Conservation (phyloP, 2,888 invertebrate species). For the Stictocephala bisonia region DNA sequence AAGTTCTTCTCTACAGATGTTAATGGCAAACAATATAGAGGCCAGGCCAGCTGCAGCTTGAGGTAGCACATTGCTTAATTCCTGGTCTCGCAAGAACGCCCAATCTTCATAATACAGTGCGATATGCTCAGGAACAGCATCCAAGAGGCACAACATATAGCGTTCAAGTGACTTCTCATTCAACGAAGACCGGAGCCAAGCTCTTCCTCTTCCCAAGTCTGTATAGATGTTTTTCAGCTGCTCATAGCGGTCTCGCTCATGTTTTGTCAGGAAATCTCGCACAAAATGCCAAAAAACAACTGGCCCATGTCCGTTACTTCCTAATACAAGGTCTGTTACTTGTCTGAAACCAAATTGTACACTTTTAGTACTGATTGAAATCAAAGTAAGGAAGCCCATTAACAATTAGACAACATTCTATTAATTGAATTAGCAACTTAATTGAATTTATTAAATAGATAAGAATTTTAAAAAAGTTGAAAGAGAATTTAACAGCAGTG, state of each 20-base stretch:
- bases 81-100: conserved; percentile 85
- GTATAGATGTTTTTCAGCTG: conserved; percentile 74
- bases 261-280: conserved; percentile 82
- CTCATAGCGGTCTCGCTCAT: conserved; percentile 87
- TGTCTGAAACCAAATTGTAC: conserved; percentile 68
- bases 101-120: conserved; percentile 85
- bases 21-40: conserved; percentile 91
- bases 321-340: conserved; percentile 77
- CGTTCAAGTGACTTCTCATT: conserved; percentile 92
- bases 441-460: too few relatives aligned
- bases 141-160: conserved; percentile 80
- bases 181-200: conserved; percentile 89
- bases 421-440: not conserved
- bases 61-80: conserved; percentile 81
- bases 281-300: conserved; percentile 79
- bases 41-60: conserved; percentile 89
- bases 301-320: conserved; percentile 48
- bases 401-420: not conserved
- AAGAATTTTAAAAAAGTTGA: too few relatives aligned
- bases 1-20: conserved; percentile 87
- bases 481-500: too few relatives aligned
- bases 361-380: not conserved
- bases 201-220: conserved; percentile 84
- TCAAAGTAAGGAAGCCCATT: not conserved
- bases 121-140: conserved; percentile 70